phyloP scores from a whole-genome alignment of 2,888 invertebrate species.

The Entomobrya multifasciata region DNA sequence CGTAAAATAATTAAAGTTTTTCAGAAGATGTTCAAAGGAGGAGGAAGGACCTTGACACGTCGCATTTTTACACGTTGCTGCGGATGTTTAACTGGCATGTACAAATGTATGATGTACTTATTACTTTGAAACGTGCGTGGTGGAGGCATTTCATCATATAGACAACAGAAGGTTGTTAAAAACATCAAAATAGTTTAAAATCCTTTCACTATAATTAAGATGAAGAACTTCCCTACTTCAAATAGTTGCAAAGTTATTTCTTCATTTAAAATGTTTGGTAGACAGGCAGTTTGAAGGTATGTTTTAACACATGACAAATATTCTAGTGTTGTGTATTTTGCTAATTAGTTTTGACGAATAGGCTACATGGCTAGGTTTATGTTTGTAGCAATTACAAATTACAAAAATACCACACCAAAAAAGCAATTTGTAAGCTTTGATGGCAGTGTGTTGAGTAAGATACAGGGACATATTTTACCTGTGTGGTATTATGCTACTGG shows the following conservation, averaged over 20 bases:
- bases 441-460: too few relatives aligned
- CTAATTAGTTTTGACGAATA: conserved; percentile 7
- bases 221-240: background rate
- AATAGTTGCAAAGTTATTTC: background rate
- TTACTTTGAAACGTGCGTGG: background rate
- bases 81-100: background rate
- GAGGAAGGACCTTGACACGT: conserved; percentile 22
- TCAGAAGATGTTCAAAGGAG: background rate
- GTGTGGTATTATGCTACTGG: too few relatives aligned
- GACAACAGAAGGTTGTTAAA: background rate
- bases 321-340: background rate
- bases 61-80: background rate
- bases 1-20: too few relatives aligned
- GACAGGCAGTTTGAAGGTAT: background rate
- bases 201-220: background rate
- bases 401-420: too few relatives aligned
- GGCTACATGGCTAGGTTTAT: too few relatives aligned
- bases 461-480: too few relatives aligned
- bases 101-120: too few relatives aligned
- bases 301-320: background rate
- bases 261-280: background rate
- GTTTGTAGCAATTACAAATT: too few relatives aligned
- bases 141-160: background rate
- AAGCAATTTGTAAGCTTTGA: background rate
- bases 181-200: background rate